A percentile compares a stretch with the other conserved stretches of the same genome.
These are phyloP conservation scores for Cistogaster globosa DNA, from an alignment of 2,888 invertebrate genomes.

Conservation along the genomic window DNA sequence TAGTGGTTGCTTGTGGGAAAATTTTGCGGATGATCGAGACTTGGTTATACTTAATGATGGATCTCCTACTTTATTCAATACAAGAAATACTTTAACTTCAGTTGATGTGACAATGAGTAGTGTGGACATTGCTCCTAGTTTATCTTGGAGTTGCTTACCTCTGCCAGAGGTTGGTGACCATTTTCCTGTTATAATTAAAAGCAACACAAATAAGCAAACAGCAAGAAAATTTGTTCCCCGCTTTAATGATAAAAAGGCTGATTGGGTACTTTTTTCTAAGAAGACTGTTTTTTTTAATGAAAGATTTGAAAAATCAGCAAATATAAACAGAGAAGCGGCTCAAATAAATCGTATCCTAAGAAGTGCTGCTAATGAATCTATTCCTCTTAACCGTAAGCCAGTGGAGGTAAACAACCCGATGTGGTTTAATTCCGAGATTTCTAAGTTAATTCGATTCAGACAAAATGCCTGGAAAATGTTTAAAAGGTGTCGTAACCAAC, in stretches of 20 bases:
- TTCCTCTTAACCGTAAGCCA: background rate
- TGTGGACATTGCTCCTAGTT: conserved; percentile 4
- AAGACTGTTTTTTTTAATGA: too few relatives aligned
- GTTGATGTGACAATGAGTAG: conserved; percentile 31
- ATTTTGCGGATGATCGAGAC: background rate
- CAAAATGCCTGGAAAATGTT: too few relatives aligned
- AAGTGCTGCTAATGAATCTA: conserved; percentile 7
- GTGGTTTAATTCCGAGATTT: conserved; percentile 17
- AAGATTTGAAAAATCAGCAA: background rate
- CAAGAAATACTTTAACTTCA: conserved; percentile 13
- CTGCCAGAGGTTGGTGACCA: too few relatives aligned
- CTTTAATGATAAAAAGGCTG: too few relatives aligned
- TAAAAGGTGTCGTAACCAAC: too few relatives aligned
- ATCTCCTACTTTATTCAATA: conserved; percentile 26
- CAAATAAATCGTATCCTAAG: conserved; percentile 9
- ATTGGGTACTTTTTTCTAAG: too few relatives aligned
- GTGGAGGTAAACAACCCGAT: background rate
- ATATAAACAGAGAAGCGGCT: conserved; percentile 34
- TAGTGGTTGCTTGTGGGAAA: too few relatives aligned
- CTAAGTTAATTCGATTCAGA: background rate
- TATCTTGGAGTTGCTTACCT: too few relatives aligned
- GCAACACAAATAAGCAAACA: too few relatives aligned
- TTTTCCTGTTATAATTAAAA: too few relatives aligned
- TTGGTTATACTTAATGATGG: conserved; percentile 12
- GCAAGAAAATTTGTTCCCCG: too few relatives aligned